phyloP scores from a whole-genome alignment of 2,113 vertebrate species.

The Proterorhinus semilunaris region DNA sequence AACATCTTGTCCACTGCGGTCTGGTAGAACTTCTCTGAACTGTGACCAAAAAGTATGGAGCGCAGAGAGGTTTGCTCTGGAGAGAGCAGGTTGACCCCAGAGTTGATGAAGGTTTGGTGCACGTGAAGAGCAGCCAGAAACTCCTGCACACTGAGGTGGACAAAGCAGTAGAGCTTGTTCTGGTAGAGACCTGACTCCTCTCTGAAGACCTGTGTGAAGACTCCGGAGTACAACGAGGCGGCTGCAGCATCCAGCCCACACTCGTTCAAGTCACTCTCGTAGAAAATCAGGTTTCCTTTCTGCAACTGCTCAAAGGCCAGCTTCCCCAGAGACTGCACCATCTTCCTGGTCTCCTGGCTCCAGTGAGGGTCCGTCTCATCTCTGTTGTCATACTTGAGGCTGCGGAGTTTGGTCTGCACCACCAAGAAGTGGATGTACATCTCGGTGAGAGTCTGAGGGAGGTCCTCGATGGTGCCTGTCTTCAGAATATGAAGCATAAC shows the following conservation, averaged over 20 bases:
- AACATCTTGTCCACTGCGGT: constrained; percentile 36
- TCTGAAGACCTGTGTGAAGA: constrained; percentile 33
- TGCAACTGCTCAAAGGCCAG: constrained; percentile 31
- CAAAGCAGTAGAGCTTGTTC: constrained; percentile 32
- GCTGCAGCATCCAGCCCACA: constrained; percentile 7
- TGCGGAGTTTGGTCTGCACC: constrained; percentile 23
- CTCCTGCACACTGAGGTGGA: constrained; percentile 51
- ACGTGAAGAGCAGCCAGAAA: constrained; percentile 55
- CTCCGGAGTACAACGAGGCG: constrained; percentile 25
- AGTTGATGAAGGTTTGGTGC: constrained; percentile 36
- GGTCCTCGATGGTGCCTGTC: constrained; percentile 1
- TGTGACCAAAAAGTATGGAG: not conserved
- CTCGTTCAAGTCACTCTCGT: constrained; percentile 8
- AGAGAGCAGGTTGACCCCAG: constrained; percentile 31
- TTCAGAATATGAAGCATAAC: constrained; percentile 36
- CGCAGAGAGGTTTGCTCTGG: not conserved
- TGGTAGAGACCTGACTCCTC: constrained; percentile 24
- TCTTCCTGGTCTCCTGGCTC: constrained; percentile 16
- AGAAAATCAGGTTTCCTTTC: constrained; percentile 33
- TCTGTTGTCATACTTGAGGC: constrained; percentile 7
- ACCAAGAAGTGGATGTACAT: constrained; percentile 34
- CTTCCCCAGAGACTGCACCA: constrained; percentile 30
- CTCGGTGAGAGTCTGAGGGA: constrained; percentile 43
- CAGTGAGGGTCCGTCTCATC: constrained; percentile 13
- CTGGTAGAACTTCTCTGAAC: constrained; percentile 11